A percentile compares a stretch with the other conserved stretches of the same genome.
Evolutionary conservation across 2,113 vertebrate genomes (phyloP).

Genomic region (Bos javanicus): DNA sequence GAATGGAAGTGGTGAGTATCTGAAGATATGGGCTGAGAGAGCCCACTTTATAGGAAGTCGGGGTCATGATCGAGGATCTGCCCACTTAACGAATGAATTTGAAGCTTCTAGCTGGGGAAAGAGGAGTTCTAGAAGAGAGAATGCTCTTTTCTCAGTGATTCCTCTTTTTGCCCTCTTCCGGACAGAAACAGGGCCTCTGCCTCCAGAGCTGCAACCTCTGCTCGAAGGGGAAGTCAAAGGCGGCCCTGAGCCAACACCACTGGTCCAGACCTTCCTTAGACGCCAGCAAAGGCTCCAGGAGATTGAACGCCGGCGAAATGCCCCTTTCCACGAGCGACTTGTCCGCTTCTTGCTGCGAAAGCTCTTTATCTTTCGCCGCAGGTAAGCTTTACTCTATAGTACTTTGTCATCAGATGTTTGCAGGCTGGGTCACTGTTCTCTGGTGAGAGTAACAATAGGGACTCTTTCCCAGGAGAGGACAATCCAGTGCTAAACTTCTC

Average conservation of each 20-base stretch:
- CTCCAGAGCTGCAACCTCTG: conserved; percentile 90
- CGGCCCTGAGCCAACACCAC: conserved; percentile 74
- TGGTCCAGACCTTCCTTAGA: conserved; percentile 87
- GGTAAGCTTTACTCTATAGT: conserved; percentile 77
- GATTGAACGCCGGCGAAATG: conserved; percentile 83
- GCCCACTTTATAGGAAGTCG: background rate
- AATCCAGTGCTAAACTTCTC: background rate
- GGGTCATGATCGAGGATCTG: background rate
- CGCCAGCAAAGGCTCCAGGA: conserved; percentile 87
- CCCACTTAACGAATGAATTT: background rate
- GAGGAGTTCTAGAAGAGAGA: background rate
- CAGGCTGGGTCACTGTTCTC: background rate
- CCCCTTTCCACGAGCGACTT: conserved; percentile 80
- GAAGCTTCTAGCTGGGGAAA: background rate
- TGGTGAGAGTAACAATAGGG: background rate
- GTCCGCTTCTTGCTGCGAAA: conserved; percentile 87
- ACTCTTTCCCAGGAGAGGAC: background rate
- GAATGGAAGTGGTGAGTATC: conserved; percentile 89
- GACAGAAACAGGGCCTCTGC: conserved; percentile 87
- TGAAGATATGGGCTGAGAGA: background rate
- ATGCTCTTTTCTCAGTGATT: background rate
- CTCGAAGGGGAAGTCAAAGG: conserved; percentile 79
- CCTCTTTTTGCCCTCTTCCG: background rate
- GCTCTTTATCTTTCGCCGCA: conserved; percentile 88
- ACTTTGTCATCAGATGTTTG: background rate